These are phyloP conservation scores for Cottus gobio DNA, from an alignment of 2,113 vertebrate species.

Conservation along the genomic window DNA sequence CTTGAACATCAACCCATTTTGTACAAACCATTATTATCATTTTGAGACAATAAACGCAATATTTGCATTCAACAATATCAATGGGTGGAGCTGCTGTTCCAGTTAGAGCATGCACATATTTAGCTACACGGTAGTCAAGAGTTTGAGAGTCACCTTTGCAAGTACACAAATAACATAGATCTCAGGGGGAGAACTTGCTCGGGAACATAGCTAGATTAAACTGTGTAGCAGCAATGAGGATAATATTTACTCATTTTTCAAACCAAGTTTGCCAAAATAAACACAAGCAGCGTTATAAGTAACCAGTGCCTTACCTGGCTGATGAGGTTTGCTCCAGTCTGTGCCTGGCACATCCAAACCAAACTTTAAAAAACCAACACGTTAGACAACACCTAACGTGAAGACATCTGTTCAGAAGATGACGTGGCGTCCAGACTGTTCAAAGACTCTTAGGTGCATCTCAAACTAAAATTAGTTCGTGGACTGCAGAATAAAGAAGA, in stretches of 20 bases:
- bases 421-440: not conserved
- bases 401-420: not conserved
- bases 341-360: not conserved
- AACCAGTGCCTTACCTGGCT: not conserved
- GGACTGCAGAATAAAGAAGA: too few relatives aligned
- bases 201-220: not conserved
- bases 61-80: not conserved
- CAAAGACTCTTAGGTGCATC: not conserved
- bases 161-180: not conserved
- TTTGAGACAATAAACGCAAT: not conserved
- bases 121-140: not conserved
- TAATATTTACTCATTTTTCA: not conserved
- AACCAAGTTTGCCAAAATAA: not conserved
- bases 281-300: not conserved
- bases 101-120: not conserved
- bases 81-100: not conserved
- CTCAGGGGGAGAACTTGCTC: not conserved
- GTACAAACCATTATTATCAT: not conserved
- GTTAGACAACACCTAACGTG: not conserved
- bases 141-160: not conserved
- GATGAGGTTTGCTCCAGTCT: not conserved
- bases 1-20: not conserved
- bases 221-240: not conserved
- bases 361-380: not conserved
- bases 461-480: not conserved